Base-by-base conservation (phyloP, 2,888 invertebrate genomes). In the Ecliptopera silaceata region DNA sequence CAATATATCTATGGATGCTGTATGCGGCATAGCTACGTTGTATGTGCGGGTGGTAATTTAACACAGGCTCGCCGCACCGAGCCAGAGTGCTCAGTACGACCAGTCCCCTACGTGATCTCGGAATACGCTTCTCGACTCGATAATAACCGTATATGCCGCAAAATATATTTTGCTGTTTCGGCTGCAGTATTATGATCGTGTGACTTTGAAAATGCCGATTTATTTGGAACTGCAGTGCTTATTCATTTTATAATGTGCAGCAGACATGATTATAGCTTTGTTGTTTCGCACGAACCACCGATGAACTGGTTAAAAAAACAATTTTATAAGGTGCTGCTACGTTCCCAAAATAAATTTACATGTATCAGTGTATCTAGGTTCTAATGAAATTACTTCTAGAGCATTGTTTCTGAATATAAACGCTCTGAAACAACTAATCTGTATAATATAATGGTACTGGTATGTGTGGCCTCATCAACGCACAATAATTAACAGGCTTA, bases 31-130 rank as follows among this genome's bases (percentile, higher is more conserved):
- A 47, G 50, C 46, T 43, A 46, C 13, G 32, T 20, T 39, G 36
- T 55, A 61, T 44, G 47, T 58, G 53, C 56, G 62, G 62, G 69
- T 56, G 59, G 74, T 72, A 77, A 78, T 76, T 76, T 70, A 74
- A 72, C 73, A 71, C 75, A 61, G 64, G 66, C 70, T 39, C 44
- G 47, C 56, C 59, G 64, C 48, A 44, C 49, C 59, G 63, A 56
- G 58, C 44, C 55, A 50, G 66, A 65, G 63, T 69, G 71, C 72
- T 77, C 78, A 71, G 75, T 73, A 75, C 80, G 79, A 80, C 80
- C 81, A 80, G 83, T 80, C 77, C 80, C 72, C 78, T 86, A 86
- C 86, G 87, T 86, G 87, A 85, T 85, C 84, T 82, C 80, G 79
- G 80, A 77, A 78, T 77, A 84, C 83, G 83, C 70, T 70, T 51